Conservation (phyloP, 1,140 invertebrate genomes). For the Camponotus floridanus region DNA sequence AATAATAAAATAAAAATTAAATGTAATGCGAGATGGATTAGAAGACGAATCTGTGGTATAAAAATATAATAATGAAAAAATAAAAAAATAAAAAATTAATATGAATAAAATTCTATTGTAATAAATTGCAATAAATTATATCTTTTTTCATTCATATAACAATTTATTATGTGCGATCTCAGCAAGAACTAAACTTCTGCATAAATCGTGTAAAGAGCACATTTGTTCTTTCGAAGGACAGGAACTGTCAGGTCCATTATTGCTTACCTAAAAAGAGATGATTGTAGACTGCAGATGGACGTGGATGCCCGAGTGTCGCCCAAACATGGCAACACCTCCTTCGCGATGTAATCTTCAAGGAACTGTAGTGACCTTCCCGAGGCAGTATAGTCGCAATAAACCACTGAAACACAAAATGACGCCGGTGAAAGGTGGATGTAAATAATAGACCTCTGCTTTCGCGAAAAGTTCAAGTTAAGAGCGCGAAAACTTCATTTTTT, state of each 20-base stretch:
- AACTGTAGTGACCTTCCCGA: conserved; percentile 94
- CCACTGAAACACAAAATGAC: conserved; percentile 87
- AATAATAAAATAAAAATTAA: neutral
- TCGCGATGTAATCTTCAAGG: conserved; percentile 94
- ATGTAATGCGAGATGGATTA: neutral
- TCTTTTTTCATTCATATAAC: neutral
- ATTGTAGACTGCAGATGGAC: conserved; percentile 94
- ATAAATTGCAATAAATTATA: neutral
- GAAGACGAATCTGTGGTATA: neutral
- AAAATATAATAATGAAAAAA: neutral
- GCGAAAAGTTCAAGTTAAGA: neutral
- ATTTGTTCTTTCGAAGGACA: conserved; percentile 30
- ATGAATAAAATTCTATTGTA: neutral
- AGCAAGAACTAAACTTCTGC: neutral
- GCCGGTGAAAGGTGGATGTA: conserved; percentile 23
- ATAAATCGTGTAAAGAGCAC: neutral
- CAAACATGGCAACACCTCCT: conserved; percentile 94
- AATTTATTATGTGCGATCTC: neutral
- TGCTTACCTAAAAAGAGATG: conserved; percentile 93
- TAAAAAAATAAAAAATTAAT: neutral
- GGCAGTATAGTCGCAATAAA: conserved; percentile 95
- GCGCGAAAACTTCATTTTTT: neutral
- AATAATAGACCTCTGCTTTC: conserved; percentile 34
- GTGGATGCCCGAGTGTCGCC: conserved; percentile 95
- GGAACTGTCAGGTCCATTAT: conserved; percentile 7